These are phyloP conservation scores for Trachops cirrhosus DNA, from an alignment of 2,797 vertebrate genomes.

Conservation along the genomic window DNA sequence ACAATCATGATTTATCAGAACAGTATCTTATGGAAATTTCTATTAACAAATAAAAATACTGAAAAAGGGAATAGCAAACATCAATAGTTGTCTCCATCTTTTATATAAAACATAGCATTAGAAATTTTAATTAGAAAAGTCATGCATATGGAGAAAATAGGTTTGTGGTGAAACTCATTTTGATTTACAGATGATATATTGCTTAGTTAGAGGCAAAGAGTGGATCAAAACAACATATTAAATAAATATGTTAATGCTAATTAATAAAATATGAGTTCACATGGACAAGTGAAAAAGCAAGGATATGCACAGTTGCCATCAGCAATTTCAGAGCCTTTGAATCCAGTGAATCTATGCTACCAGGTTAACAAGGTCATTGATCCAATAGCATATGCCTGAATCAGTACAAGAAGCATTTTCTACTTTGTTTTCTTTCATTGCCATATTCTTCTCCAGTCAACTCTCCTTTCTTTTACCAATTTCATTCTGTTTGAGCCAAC, in stretches of 20 bases:
- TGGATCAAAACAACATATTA: not conserved
- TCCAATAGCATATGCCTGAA: not conserved
- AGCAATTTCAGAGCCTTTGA: not conserved
- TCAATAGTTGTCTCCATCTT: not conserved
- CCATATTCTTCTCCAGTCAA: not conserved
- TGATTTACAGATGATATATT: not conserved
- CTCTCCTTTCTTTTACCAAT: too few species aligned
- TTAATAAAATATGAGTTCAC: not conserved
- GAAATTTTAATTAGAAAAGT: conserved; percentile 28
- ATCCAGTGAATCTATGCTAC: not conserved
- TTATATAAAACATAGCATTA: not conserved
- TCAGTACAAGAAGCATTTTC: not conserved
- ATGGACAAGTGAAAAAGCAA: not conserved
- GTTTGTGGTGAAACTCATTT: not conserved
- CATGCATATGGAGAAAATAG: not conserved
- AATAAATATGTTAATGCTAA: not conserved
- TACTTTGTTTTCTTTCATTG: not conserved
- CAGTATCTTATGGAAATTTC: not conserved
- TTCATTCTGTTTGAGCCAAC: not conserved
- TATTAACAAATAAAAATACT: not conserved
- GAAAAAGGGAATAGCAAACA: not conserved
- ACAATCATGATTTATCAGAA: not conserved
- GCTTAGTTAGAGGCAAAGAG: not conserved
- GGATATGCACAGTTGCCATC: not conserved
- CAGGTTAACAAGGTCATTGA: not conserved